phyloP scores from a whole-genome alignment of 35 echinoderm and acorn worm genomes.

The Acanthaster planci region DNA sequence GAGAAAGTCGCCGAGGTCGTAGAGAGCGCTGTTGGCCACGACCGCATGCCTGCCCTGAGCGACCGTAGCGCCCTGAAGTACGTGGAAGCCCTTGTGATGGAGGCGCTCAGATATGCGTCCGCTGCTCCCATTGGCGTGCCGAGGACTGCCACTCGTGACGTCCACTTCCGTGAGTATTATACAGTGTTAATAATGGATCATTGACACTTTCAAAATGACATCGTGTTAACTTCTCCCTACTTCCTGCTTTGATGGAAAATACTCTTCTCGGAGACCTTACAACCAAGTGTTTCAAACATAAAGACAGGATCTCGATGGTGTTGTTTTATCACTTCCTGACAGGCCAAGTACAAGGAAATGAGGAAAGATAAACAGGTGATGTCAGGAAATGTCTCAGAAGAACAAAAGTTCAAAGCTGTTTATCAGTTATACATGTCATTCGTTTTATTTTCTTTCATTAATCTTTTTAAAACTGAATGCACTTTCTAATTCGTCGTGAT shows the following conservation, averaged over 20 bases:
- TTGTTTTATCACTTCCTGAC: too few relatives aligned
- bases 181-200: background rate
- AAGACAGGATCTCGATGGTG: too few relatives aligned
- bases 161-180: constrained; percentile 37
- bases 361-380: too few relatives aligned
- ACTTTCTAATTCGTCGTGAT: background rate
- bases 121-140: constrained; percentile 43
- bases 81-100: background rate
- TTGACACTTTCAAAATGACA: too few relatives aligned
- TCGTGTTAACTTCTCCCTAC: too few relatives aligned
- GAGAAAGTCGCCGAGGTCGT: constrained; percentile 14
- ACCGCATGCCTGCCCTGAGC: background rate
- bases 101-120: constrained; percentile 17
- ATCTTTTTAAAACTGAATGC: background rate
- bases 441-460: background rate
- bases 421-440: background rate
- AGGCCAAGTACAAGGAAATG: too few relatives aligned
- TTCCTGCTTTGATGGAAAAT: too few relatives aligned
- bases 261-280: too few relatives aligned
- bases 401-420: too few relatives aligned
- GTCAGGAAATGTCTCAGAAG: too few relatives aligned
- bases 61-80: background rate
- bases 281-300: too few relatives aligned
- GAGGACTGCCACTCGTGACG: constrained; percentile 24
- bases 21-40: background rate